phyloP scores from a whole-genome alignment of 2,888 invertebrate genomes.

The Lithophane leautieri region DNA sequence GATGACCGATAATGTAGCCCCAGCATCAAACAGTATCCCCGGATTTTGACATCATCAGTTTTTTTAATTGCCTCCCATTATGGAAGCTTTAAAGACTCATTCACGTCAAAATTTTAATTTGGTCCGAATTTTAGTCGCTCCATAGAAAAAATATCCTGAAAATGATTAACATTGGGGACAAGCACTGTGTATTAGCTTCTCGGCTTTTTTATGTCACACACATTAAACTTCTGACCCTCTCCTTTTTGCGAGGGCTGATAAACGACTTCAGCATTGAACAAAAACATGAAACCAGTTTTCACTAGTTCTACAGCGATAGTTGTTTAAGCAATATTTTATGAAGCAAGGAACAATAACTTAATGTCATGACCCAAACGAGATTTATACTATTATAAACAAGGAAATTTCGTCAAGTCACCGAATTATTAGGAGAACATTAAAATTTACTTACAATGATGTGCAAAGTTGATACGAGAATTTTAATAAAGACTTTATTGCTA shows the following conservation, averaged over 20 bases:
- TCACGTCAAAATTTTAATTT: not conserved
- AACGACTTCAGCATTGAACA: constrained; percentile 18
- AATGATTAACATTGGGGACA: not conserved
- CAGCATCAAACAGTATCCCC: no score
- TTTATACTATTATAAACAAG: constrained; percentile 49
- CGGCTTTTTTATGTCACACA: constrained; percentile 11
- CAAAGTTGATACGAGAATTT: constrained; percentile 60
- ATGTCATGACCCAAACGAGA: constrained; percentile 65
- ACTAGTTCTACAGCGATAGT: constrained; percentile 33
- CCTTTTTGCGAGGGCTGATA: constrained; percentile 33
- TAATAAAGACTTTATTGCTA: constrained; percentile 23
- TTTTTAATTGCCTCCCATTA: no score
- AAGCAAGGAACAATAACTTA: constrained; percentile 59
- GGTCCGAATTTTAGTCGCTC: not conserved
- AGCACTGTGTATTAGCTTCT: constrained; percentile 13
- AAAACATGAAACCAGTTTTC: constrained; percentile 38
- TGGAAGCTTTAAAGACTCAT: no score
- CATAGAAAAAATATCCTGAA: not conserved
- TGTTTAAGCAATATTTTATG: constrained; percentile 58
- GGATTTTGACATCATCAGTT: no score
- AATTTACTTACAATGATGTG: constrained; percentile 71
- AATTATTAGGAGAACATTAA: constrained; percentile 72
- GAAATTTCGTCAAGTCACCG: constrained; percentile 67
- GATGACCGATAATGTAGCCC: no score
- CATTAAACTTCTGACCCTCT: constrained; percentile 25